Evolutionary conservation across 2,113 vertebrate species (phyloP).

Genomic region (Xiphophorus couchianus): DNA sequence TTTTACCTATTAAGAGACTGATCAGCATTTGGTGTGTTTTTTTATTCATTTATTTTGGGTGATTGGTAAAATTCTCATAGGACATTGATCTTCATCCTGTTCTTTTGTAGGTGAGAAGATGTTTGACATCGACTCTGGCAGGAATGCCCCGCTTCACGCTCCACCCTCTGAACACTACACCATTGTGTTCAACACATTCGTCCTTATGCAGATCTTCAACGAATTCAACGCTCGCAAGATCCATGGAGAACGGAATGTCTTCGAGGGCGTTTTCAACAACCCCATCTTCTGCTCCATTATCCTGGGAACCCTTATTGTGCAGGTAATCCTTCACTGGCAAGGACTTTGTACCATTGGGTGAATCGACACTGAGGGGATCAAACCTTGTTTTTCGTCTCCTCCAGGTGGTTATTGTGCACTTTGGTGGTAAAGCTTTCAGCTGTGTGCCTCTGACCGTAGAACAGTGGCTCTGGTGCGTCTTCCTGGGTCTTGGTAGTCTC

Average conservation of each 20-base stretch:
- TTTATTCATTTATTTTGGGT: too few species aligned
- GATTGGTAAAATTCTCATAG: not conserved
- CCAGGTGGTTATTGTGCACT: slow-evolving; percentile 94
- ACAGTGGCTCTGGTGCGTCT: slow-evolving; percentile 97
- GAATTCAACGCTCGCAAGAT: slow-evolving; percentile 98
- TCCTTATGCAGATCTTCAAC: slow-evolving; percentile 99
- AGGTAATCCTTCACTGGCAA: slow-evolving; percentile 77
- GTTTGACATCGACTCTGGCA: slow-evolving; percentile 93
- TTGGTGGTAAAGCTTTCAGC: slow-evolving; percentile 97
- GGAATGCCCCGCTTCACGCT: slow-evolving; percentile 92
- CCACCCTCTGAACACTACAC: slow-evolving; percentile 98
- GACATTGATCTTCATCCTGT: not conserved
- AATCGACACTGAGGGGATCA: not conserved
- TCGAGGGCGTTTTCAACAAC: slow-evolving; percentile 95
- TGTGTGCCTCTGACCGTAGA: slow-evolving; percentile 89
- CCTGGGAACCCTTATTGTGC: slow-evolving; percentile 90
- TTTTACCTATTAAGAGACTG: too few species aligned
- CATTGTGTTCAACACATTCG: slow-evolving; percentile 97
- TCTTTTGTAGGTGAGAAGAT: slow-evolving; percentile 86
- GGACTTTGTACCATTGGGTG: not conserved
- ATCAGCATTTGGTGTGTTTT: too few species aligned
- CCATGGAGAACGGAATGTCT: slow-evolving; percentile 97
- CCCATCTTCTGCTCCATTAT: slow-evolving; percentile 95
- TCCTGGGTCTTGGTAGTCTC: slow-evolving; percentile 93
- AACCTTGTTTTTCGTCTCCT: not conserved